Conservation (phyloP, 2,113 vertebrate species). For the Rhea americana region DNA sequence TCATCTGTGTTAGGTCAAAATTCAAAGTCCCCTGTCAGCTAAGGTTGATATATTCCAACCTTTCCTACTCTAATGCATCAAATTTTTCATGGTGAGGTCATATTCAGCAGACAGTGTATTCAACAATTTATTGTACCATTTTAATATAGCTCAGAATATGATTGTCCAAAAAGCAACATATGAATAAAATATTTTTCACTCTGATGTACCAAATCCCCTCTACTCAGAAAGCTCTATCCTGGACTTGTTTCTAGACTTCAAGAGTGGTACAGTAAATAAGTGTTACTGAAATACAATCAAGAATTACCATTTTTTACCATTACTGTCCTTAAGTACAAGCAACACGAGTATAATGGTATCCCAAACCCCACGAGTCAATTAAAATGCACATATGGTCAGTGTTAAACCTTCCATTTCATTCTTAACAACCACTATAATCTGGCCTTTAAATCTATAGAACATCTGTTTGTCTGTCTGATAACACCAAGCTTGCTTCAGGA, state of each 20-base stretch:
- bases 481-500: conserved; percentile 11
- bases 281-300: conserved; percentile 20
- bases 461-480: conserved; percentile 28
- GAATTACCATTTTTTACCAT: conserved; percentile 49
- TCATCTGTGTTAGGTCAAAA: conserved; percentile 82
- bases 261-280: conserved; percentile 18
- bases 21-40: conserved; percentile 83
- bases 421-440: conserved; percentile 36
- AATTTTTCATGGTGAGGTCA: conserved; percentile 85
- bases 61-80: conserved; percentile 80
- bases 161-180: conserved; percentile 71
- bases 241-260: conserved; percentile 45
- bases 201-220: conserved; percentile 52
- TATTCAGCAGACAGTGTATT: conserved; percentile 81
- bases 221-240: conserved; percentile 25
- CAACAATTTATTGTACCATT: conserved; percentile 79
- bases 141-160: conserved; percentile 75
- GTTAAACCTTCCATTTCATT: conserved; percentile 59
- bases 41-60: conserved; percentile 85
- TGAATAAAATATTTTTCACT: conserved; percentile 76
- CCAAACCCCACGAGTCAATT: conserved; percentile 41
- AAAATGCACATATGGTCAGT: conserved; percentile 45
- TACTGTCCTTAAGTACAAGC: not conserved
- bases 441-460: conserved; percentile 32
- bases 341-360: not conserved